Evolutionary conservation across 2,113 vertebrate genomes (phyloP).

Genomic region (Eudyptes chrysolophus): DNA sequence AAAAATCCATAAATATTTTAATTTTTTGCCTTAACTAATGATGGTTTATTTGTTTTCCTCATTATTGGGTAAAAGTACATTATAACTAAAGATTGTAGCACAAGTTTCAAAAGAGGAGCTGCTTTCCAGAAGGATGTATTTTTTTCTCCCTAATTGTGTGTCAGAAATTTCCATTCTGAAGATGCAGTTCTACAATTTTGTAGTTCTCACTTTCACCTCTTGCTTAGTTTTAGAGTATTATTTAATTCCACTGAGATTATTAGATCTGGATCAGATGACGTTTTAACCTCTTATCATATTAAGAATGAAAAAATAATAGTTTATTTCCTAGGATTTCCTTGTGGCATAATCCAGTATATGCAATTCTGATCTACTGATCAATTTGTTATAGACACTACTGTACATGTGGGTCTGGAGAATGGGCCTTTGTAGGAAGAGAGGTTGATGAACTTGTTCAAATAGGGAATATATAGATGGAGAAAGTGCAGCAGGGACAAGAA

Average conservation of each 20-base stretch:
- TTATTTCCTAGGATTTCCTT: not conserved
- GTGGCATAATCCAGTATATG: not conserved
- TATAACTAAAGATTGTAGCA: not conserved
- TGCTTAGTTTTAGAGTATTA: not conserved
- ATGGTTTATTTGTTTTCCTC: not conserved
- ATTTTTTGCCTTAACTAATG: not conserved
- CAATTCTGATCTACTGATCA: not conserved
- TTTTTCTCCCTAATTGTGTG: not conserved
- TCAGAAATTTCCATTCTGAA: not conserved
- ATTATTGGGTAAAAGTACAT: not conserved
- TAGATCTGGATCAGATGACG: not conserved
- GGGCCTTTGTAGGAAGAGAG: not conserved
- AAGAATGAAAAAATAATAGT: not conserved
- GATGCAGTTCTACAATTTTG: not conserved
- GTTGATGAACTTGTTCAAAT: not conserved
- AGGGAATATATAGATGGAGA: not conserved
- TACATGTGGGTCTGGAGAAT: not conserved
- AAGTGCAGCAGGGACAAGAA: not conserved
- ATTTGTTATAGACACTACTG: not conserved
- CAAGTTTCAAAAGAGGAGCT: not conserved
- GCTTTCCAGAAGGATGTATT: not conserved
- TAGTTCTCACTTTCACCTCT: not conserved
- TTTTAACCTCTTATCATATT: not conserved
- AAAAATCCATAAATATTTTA: too few species aligned
- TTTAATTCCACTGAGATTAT: not conserved